A percentile compares a stretch with the other conserved stretches of the same genome.
Conservation (phyloP, 2,113 vertebrate genomes). For the Felis chaus region DNA sequence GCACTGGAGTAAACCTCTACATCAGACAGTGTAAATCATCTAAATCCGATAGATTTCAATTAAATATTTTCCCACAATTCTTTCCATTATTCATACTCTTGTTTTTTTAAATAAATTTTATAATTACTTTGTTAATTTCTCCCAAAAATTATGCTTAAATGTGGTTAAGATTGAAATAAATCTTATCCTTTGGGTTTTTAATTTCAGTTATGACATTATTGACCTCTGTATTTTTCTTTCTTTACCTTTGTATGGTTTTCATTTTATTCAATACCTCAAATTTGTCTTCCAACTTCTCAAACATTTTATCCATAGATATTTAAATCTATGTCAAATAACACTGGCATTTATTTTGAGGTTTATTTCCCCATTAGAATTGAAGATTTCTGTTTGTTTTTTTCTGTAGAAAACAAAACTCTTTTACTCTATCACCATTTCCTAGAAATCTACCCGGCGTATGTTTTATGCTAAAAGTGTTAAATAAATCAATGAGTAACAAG, state of each 20-base stretch:
- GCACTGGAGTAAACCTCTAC: not conserved
- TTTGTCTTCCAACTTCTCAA: not conserved
- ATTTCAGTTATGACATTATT: not conserved
- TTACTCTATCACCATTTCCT: not conserved
- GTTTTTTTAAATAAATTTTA: not conserved
- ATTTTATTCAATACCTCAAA: not conserved
- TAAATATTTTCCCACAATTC: not conserved
- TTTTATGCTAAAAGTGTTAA: not conserved
- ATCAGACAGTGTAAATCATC: not conserved
- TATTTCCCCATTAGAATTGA: not conserved
- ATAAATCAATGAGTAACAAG: not conserved
- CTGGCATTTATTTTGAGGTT: not conserved
- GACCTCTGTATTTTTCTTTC: not conserved
- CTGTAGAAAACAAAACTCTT: not conserved
- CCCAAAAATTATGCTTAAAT: not conserved
- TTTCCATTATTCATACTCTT: not conserved
- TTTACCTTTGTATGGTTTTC: not conserved
- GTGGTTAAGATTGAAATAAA: not conserved
- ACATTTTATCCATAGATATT: not conserved
- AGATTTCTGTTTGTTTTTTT: not conserved
- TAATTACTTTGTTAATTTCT: not conserved
- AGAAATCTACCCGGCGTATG: not conserved
- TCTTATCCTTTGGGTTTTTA: not conserved
- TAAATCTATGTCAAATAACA: not conserved
- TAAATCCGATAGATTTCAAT: not conserved